Conservation (phyloP, 2,797 vertebrate genomes). For the Aeoliscus strigatus region DNA sequence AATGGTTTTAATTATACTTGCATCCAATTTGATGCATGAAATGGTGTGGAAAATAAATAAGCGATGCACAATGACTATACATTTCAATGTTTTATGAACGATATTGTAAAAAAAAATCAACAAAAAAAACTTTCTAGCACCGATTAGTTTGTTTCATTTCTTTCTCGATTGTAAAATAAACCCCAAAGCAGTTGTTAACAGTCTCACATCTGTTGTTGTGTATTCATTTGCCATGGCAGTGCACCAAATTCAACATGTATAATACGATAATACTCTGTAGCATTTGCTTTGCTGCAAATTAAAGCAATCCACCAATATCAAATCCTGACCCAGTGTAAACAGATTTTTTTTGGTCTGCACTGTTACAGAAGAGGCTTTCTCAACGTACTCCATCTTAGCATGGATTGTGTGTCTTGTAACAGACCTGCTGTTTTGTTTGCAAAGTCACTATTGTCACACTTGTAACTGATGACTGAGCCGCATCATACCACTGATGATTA, state of each 20-base stretch:
- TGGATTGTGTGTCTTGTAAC: constrained; percentile 17
- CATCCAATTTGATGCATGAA: constrained; percentile 95
- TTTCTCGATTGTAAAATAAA: constrained; percentile 99
- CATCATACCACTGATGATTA: constrained; percentile 59
- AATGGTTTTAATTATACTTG: constrained; percentile 95
- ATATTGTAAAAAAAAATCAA: constrained; percentile 86
- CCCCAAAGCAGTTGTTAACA: constrained; percentile 96
- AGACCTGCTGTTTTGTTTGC: constrained; percentile 37
- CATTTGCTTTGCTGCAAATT: constrained; percentile 38
- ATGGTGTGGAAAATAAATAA: constrained; percentile 91
- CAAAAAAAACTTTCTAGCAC: constrained; percentile 89
- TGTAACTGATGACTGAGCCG: constrained; percentile 63
- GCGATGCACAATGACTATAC: constrained; percentile 98
- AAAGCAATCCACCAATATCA: constrained; percentile 34
- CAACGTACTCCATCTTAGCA: too few species aligned
- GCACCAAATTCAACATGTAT: constrained; percentile 35
- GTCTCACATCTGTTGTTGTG: constrained; percentile 78
- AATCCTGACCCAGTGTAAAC: constrained; percentile 32
- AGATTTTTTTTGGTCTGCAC: constrained; percentile 22
- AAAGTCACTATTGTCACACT: constrained; percentile 61
- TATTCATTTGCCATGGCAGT: constrained; percentile 71
- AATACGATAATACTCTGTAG: constrained; percentile 23
- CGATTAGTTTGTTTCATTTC: constrained; percentile 87
- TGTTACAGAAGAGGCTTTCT: too few species aligned
- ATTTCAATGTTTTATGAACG: constrained; percentile 97